phyloP scores from a whole-genome alignment of 2,797 vertebrate genomes.

The Chelon auratus region DNA sequence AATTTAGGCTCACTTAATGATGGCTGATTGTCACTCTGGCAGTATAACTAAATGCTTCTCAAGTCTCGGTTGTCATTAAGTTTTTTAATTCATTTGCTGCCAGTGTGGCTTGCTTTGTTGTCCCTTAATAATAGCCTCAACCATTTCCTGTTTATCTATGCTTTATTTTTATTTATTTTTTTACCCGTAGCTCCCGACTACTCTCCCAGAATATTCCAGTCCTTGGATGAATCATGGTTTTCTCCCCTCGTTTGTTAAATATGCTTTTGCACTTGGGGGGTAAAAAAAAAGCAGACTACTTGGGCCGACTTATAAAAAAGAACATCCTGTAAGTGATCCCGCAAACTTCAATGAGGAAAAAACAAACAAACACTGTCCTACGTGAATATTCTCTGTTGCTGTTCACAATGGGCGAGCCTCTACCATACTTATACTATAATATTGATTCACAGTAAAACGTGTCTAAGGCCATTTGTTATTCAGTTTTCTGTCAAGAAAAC shows the following conservation, averaged over 20 bases:
- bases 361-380: slow-evolving; percentile 14
- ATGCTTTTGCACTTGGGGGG: slow-evolving; percentile 22
- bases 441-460: slow-evolving; percentile 38
- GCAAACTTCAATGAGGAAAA: slow-evolving; percentile 21
- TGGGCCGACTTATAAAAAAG: slow-evolving; percentile 6
- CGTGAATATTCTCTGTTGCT: slow-evolving; percentile 21
- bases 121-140: slow-evolving; percentile 14
- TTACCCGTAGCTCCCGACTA: slow-evolving; percentile 50
- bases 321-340: slow-evolving; percentile 23
- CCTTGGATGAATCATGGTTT: slow-evolving; percentile 53
- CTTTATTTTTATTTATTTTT: slow-evolving; percentile 36
- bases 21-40: slow-evolving; percentile 37
- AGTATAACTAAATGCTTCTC: slow-evolving; percentile 40
- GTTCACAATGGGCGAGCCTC: slow-evolving; percentile 4
- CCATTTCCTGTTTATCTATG: slow-evolving; percentile 38
- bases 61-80: slow-evolving; percentile 14
- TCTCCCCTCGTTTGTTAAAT: slow-evolving; percentile 32
- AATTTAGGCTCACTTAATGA: slow-evolving; percentile 43
- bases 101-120: slow-evolving; percentile 25
- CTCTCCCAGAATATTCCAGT: slow-evolving; percentile 46
- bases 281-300: not conserved
- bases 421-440: slow-evolving; percentile 21
- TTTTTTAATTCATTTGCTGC: slow-evolving; percentile 38
- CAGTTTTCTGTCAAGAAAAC: slow-evolving; percentile 34
- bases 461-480: slow-evolving; percentile 39